Conservation (phyloP, 1,140 invertebrate species). For the Drosophila bifasciata region DNA sequence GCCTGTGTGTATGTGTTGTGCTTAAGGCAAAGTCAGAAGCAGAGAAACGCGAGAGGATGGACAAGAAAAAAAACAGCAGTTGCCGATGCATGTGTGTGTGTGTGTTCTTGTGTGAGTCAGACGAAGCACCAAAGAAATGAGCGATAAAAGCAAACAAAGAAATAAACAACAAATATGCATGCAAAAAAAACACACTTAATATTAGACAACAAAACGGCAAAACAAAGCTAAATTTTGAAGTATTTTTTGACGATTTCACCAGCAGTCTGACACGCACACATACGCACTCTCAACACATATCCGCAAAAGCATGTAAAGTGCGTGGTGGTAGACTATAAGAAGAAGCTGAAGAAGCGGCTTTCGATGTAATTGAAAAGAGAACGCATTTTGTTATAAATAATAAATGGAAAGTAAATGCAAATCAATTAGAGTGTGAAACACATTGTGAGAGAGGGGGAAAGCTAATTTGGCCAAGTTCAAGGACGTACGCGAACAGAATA, state of each 20-base stretch:
- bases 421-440: conserved; percentile 4
- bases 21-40: conserved; percentile 11
- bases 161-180: conserved; percentile 62
- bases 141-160: conserved; percentile 77
- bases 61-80: conserved; percentile 54
- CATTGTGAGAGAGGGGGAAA: neutral
- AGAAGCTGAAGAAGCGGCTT: conserved; percentile 28
- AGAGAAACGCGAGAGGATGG: conserved; percentile 15
- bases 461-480: conserved; percentile 7
- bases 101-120: conserved; percentile 64
- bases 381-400: conserved; percentile 13
- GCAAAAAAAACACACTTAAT: conserved; percentile 47
- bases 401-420: conserved; percentile 25
- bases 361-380: conserved; percentile 8
- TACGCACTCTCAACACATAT: conserved; percentile 1
- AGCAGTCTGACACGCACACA: conserved; percentile 17
- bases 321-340: conserved; percentile 17
- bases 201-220: conserved; percentile 46
- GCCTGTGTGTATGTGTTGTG: conserved; percentile 8
- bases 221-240: conserved; percentile 40
- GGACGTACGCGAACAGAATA: conserved; percentile 9
- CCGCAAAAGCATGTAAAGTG: conserved; percentile 8
- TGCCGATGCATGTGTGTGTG: conserved; percentile 15
- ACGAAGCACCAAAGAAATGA: conserved; percentile 41
- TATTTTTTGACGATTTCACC: conserved; percentile 54